Base-by-base conservation (phyloP, 92 coral and sea anemone genomes). In the Desmophyllum pertusum region DNA sequence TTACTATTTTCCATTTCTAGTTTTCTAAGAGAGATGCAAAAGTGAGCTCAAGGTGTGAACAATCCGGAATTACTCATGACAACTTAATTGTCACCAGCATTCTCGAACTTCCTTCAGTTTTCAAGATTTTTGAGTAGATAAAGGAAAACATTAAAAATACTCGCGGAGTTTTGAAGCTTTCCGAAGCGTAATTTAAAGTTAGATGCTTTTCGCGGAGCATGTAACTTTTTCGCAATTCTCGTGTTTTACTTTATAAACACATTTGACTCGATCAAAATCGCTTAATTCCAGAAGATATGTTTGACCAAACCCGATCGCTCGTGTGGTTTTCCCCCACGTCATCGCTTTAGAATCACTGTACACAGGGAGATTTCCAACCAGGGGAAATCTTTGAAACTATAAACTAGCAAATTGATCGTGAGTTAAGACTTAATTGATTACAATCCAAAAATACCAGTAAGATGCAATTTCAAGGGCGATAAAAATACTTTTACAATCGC, bases 181-280 rank as follows among this genome's bases (percentile, higher is more conserved):
- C n/a, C 65, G 39, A 77, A 57, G 50, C 52, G 81, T 77, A 59
- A 39, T 77, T 57, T 77, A 40, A 77, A 59, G 69, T 77, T 77
- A 59, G 51, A 61, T 77, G 67, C 38, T 38, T 77, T 77, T 61
- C 69, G 23, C 57, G 68, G n/a, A 38, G 35, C 27, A 23, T 14
- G 5, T 25, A 80, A 50, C 46, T 79, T 53, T 43, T 50, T 19
- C 25, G 36, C 45, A 64, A 79, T 79, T 79, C 29, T 35, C 23
- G 55, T 79, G 83, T 79, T 65, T n/a, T 79, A 64, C 42, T 46
- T 79, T 66, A 15, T 43, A 61, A 78, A 78, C 82, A 78, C 15
- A 39, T 55, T 51, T 55, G 63, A 42, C 45, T 66, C 53, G 43
- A 50, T 31, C 73, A 46, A 64, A 41, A 35, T 67, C 57, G 4